Evolutionary conservation across 2,113 vertebrate species (phyloP).

Genomic region (Myiopsitta monachus): DNA sequence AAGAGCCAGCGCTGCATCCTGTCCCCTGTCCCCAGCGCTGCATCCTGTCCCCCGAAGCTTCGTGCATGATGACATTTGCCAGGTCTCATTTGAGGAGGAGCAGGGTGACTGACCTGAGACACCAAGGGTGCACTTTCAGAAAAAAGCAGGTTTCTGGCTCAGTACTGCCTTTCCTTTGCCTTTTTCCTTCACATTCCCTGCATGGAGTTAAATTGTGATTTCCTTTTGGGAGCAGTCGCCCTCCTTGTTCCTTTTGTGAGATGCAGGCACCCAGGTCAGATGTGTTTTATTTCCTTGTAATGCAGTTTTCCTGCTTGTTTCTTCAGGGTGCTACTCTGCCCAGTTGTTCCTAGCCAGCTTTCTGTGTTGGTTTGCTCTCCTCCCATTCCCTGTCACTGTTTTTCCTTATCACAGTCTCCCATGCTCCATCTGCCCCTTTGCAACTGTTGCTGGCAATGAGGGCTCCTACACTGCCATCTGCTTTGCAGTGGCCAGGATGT

Average conservation of each 20-base stretch:
- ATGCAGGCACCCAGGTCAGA: neutral
- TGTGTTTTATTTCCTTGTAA: neutral
- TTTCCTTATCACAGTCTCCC: neutral
- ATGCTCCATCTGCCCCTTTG: neutral
- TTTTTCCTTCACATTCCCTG: neutral
- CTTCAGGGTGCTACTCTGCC: neutral
- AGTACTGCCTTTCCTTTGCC: neutral
- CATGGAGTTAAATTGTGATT: neutral
- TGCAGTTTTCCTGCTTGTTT: neutral
- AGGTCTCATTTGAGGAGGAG: neutral
- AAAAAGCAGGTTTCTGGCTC: neutral
- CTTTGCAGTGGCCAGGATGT: neutral
- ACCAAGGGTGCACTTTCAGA: neutral
- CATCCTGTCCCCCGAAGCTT: fast-evolving
- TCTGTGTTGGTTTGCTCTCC: neutral
- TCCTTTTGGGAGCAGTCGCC: neutral
- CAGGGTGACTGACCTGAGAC: neutral
- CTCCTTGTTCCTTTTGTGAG: neutral
- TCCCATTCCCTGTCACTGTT: neutral
- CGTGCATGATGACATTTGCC: fast-evolving
- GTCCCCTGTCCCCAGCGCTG: too few species aligned
- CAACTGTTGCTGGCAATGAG: neutral
- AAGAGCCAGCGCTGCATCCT: neutral
- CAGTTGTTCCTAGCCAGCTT: neutral
- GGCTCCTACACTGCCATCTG: neutral